Evolutionary conservation across 2,888 invertebrate genomes (phyloP).

Genomic region (Vannuccia rotundouncinata): DNA sequence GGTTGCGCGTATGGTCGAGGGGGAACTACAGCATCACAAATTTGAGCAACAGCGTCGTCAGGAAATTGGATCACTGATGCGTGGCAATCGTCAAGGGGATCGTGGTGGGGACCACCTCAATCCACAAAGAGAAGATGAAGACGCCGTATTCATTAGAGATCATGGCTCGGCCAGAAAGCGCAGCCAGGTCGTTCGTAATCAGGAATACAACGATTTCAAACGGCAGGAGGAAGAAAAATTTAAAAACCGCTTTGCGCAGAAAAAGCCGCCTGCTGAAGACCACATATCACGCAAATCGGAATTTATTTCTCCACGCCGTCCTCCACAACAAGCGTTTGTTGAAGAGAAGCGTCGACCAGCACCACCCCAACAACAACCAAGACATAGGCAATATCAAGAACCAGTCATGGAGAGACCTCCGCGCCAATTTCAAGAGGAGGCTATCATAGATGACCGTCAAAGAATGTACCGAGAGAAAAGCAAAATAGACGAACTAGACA

Average conservation of each 20-base stretch:
- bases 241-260: slow-evolving; percentile 29
- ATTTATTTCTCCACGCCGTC: not conserved
- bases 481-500: slow-evolving; percentile 24
- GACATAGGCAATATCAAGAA: no score
- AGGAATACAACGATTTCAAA: slow-evolving; percentile 35
- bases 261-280: not conserved
- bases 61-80: not conserved
- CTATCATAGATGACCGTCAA: not conserved
- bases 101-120: not conserved
- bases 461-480: not conserved
- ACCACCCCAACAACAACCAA: not conserved
- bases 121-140: not conserved
- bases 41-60: slow-evolving; percentile 1
- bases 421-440: not conserved
- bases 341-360: not conserved
- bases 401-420: no score
- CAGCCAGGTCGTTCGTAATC: not conserved
- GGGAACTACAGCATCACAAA: not conserved
- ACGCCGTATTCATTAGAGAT: not conserved
- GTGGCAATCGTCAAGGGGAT: no score
- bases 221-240: slow-evolving; percentile 32
- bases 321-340: not conserved
- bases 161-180: not conserved
- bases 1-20: not conserved
- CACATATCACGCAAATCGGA: not conserved